A percentile compares a stretch with the other conserved stretches of the same genome.
These are phyloP conservation scores for Stratiomys singularior DNA, from an alignment of 2,888 invertebrate genomes.

Conservation along the genomic window DNA sequence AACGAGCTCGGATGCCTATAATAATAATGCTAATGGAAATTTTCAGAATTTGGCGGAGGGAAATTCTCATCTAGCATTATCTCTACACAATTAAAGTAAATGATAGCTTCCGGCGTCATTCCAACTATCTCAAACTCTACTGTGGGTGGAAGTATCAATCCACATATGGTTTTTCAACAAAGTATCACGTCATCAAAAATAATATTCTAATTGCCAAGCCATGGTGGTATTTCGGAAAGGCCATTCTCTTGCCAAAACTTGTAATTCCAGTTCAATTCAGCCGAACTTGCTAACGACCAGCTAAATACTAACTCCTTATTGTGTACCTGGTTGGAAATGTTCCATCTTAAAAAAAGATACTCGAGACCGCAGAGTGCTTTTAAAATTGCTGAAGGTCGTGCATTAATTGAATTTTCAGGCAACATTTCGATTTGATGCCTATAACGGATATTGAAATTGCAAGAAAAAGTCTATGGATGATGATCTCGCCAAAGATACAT, in stretches of 20 bases:
- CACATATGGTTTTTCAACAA: background rate
- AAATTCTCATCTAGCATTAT: no score
- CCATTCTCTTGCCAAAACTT: background rate
- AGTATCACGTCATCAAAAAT: constrained; percentile 19
- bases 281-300: background rate
- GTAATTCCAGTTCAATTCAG: background rate
- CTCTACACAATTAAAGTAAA: no score
- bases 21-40: no score
- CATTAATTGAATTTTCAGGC: background rate
- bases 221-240: constrained; percentile 12
- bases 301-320: no score
- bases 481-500: background rate
- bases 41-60: no score
- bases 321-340: no score
- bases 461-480: background rate
- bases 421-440: background rate
- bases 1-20: no score
- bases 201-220: constrained; percentile 9
- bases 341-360: background rate
- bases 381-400: constrained; percentile 21
- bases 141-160: background rate
- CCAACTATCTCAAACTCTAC: no score
- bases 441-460: background rate
- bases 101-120: background rate
- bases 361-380: background rate